phyloP scores from a whole-genome alignment of 2,888 invertebrate genomes.

The Anticlea derivata region DNA sequence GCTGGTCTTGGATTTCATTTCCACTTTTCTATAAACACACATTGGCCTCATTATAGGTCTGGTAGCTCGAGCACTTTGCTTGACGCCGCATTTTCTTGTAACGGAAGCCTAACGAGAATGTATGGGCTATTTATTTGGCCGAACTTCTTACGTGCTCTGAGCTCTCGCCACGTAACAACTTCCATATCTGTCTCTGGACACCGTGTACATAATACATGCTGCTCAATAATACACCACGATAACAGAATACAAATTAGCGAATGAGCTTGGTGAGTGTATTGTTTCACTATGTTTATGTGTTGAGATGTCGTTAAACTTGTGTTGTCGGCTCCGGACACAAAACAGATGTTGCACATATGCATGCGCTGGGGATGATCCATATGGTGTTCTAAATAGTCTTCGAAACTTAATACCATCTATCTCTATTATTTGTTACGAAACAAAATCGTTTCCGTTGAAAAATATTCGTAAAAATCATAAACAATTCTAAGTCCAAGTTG shows the following conservation, averaged over 20 bases:
- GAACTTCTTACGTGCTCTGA: conserved; percentile 57
- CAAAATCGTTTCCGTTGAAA: conserved; percentile 1
- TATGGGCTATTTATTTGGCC: conserved; percentile 64
- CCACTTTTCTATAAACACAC: conserved; percentile 25
- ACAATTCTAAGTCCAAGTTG: neutral
- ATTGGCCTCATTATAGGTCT: conserved; percentile 45
- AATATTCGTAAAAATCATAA: neutral
- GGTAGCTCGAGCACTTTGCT: conserved; percentile 40
- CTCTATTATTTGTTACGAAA: too few species aligned
- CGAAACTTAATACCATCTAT: conserved; percentile 4
- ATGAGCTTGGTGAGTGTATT: conserved; percentile 20
- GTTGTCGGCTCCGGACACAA: too few species aligned
- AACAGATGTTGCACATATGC: conserved; percentile 47
- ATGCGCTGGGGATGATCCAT: conserved; percentile 9
- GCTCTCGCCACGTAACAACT: conserved; percentile 55
- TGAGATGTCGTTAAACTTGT: conserved; percentile 25
- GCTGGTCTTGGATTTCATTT: conserved; percentile 11
- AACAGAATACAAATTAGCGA: conserved; percentile 42
- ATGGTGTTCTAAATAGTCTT: conserved; percentile 16
- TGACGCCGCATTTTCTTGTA: conserved; percentile 49
- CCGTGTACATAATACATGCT: conserved; percentile 53
- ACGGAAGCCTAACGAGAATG: conserved; percentile 57
- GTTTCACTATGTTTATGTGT: conserved; percentile 21
- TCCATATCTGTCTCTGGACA: conserved; percentile 54
- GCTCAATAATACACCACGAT: conserved; percentile 45